Base-by-base conservation (phyloP, 2,113 vertebrate genomes). In the Corythornis madagascariensis region DNA sequence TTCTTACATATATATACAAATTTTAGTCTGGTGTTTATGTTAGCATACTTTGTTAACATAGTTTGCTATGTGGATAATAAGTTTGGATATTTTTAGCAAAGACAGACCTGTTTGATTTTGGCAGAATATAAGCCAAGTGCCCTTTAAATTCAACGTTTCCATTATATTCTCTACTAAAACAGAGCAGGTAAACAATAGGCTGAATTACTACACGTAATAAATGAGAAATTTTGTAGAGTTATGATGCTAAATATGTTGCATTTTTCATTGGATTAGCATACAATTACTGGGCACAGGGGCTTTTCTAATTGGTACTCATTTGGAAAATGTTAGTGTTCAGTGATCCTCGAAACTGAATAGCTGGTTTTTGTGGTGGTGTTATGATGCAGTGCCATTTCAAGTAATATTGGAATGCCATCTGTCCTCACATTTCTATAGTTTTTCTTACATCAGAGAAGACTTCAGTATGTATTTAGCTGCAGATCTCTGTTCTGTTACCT, bases 221-320 rank as follows among this genome's bases (percentile, higher is more conserved):
- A 91, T 79, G 64, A 89, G 64, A 79, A 88, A 80, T 84, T 79
- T 79, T 48, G 38, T 59, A 82, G 61, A 53, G 3, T 4, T 22
- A 12, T 43, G 22, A 43, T 80, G 64, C 60, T 90, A 52, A 89
- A 63, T 63, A 33, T 17, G 8, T 70, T 71, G 16, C 26, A 40
- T 89, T 92, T 93, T 92, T 85, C 59, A 63, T 65, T 61, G 24
- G 28, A 83, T 88, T 93, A 83, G 21, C 67, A 69, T 67, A 42
- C 91, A 89, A 80, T 79, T 94, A 80, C 5, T 13, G 66, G n/a
- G 59, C 73, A 91, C 57, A 92, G 80, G 83, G 94, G 79, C 53
- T 77, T 95, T 52, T 74, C 35, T 80, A 96, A 96, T 77, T 87
- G 73, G 26, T 81, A 77, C 19, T 83, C 47, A 79, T 92, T 85